These are phyloP conservation scores for Cettia cetti DNA, from an alignment of 2,113 vertebrate species.

Conservation along the genomic window DNA sequence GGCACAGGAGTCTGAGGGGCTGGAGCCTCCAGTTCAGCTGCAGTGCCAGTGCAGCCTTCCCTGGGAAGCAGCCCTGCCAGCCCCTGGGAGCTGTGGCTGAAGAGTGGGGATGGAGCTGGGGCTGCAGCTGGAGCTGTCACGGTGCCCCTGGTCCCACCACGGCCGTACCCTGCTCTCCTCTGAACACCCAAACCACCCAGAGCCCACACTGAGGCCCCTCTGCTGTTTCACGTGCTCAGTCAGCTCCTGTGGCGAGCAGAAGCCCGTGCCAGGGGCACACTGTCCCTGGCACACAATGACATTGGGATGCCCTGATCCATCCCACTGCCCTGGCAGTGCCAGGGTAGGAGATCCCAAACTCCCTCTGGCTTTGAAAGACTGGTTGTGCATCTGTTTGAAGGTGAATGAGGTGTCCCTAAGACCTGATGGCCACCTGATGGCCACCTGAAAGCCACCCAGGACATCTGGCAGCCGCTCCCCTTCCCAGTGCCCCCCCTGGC, in stretches of 20 bases:
- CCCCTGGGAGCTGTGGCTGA: background rate
- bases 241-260: background rate
- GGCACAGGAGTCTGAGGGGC: accelerated
- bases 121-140: background rate
- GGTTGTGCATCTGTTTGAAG: background rate
- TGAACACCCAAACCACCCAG: background rate
- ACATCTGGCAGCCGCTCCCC: accelerated
- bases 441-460: no score
- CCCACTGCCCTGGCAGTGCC: background rate
- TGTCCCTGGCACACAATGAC: background rate
- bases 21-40: background rate
- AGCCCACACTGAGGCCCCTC: background rate
- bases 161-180: accelerated
- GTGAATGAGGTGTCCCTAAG: background rate
- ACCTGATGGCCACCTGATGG: background rate
- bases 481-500: background rate
- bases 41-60: background rate
- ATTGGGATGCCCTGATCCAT: background rate
- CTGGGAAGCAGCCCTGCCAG: background rate
- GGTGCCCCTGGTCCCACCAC: accelerated
- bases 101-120: accelerated
- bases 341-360: background rate
- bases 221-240: accelerated
- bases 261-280: accelerated
- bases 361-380: background rate